These are phyloP conservation scores for Anseranas semipalmata DNA, from an alignment of 2,113 vertebrate species.

Conservation along the genomic window DNA sequence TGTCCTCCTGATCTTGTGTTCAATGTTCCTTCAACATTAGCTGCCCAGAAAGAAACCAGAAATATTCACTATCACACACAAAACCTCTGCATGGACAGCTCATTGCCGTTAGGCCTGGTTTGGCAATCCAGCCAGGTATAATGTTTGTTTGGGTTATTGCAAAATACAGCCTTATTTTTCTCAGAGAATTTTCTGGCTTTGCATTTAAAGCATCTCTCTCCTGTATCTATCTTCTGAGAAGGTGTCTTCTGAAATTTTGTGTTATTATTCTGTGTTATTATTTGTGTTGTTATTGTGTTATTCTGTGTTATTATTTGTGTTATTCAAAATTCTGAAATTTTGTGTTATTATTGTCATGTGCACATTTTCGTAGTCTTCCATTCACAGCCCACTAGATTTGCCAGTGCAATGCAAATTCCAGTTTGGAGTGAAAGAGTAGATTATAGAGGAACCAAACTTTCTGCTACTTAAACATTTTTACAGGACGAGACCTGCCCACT, in stretches of 20 bases:
- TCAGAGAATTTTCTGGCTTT: neutral
- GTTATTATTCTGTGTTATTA: accelerated
- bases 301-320: accelerated
- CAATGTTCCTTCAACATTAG: neutral
- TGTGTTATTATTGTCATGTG: neutral
- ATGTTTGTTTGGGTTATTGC: neutral
- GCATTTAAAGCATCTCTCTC: neutral
- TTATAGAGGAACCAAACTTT: neutral
- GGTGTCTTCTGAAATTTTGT: neutral
- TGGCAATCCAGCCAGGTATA: too few species aligned
- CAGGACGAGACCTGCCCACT: accelerated
- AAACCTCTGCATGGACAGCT: neutral
- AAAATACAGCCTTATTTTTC: neutral
- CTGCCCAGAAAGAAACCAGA: neutral
- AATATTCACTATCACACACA: neutral
- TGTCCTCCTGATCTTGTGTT: neutral
- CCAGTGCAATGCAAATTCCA: neutral
- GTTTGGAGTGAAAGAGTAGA: neutral
- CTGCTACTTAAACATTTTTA: neutral
- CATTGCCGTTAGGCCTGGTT: neutral
- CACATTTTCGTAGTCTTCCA: neutral
- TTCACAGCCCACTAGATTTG: neutral
- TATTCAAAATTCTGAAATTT: neutral
- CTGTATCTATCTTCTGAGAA: neutral
- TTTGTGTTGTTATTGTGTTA: neutral